phyloP scores from a whole-genome alignment of 2,797 vertebrate genomes.

The Botia kubotai region DNA sequence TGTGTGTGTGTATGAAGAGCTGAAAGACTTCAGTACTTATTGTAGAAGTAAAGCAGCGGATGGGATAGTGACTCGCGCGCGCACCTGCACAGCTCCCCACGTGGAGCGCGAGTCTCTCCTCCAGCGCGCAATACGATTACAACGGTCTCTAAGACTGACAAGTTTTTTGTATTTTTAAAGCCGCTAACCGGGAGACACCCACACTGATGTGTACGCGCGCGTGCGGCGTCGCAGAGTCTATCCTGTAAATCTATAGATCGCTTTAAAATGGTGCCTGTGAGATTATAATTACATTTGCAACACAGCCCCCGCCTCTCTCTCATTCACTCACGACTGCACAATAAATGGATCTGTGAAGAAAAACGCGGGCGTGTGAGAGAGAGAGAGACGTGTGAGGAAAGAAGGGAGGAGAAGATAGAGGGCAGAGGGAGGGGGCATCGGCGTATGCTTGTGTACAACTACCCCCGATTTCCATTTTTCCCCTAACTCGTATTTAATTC shows the following conservation, averaged over 20 bases:
- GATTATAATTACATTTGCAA: constrained; percentile 87
- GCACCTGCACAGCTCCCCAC: constrained; percentile 52
- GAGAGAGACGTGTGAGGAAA: constrained; percentile 60
- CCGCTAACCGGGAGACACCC: neutral
- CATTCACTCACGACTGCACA: constrained; percentile 79
- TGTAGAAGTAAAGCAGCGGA: neutral
- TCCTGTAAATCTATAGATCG: constrained; percentile 31
- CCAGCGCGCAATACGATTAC: neutral
- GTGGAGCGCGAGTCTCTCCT: constrained; percentile 43
- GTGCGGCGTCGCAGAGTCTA: constrained; percentile 12
- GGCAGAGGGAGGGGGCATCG: constrained; percentile 76
- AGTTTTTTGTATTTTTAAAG: neutral
- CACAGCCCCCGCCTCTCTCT: constrained; percentile 78
- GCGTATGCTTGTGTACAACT: constrained; percentile 87
- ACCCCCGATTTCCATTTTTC: constrained; percentile 85
- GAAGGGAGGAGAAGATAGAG: constrained; percentile 67
- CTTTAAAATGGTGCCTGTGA: constrained; percentile 83
- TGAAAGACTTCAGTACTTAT: too few relatives aligned
- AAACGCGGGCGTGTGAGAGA: constrained; percentile 41
- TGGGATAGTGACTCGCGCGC: constrained; percentile 1
- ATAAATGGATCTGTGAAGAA: constrained; percentile 77
- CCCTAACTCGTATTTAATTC: constrained; percentile 87
- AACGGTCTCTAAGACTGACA: too few relatives aligned
- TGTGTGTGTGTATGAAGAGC: too few relatives aligned
- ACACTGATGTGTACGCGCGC: constrained; percentile 1